Conservation (phyloP, 2,797 vertebrate genomes). For the Microcaecilia unicolor region DNA sequence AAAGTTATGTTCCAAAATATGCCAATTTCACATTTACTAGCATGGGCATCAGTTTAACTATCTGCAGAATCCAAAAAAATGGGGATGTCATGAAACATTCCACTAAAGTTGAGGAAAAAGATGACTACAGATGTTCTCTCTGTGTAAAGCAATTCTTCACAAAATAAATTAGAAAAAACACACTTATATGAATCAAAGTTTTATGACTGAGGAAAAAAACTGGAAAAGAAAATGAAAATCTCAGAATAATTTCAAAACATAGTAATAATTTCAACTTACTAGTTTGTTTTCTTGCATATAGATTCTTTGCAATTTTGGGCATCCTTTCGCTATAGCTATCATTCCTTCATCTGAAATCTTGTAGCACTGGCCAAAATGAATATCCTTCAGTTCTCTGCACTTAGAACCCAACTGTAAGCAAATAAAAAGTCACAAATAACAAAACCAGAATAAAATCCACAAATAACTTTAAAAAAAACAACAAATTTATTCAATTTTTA, state of each 20-base stretch:
- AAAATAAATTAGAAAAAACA: too few species aligned
- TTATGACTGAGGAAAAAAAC: neutral
- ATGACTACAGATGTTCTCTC: slow-evolving; percentile 1
- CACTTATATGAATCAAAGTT: too few species aligned
- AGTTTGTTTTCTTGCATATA: slow-evolving; percentile 98
- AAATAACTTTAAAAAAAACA: too few species aligned
- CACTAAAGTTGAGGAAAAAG: too few species aligned
- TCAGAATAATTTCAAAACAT: neutral
- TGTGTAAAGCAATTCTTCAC: too few species aligned
- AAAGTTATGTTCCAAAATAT: too few species aligned
- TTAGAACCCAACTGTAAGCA: slow-evolving; percentile 77
- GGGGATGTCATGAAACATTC: too few species aligned
- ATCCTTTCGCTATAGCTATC: slow-evolving; percentile 85
- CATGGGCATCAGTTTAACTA: too few species aligned
- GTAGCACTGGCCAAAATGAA: slow-evolving; percentile 96
- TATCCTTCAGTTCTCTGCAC: slow-evolving; percentile 86
- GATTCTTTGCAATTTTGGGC: slow-evolving; percentile 87
- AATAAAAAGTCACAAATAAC: slow-evolving; percentile 20
- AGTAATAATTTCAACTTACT: slow-evolving; percentile 60
- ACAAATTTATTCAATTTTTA: too few species aligned
- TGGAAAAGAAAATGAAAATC: slow-evolving; percentile 3
- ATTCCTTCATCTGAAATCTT: slow-evolving; percentile 92
- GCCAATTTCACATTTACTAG: too few species aligned
- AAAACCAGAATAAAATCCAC: too few species aligned
- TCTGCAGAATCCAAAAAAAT: too few species aligned